Evolutionary conservation across 1,140 invertebrate genomes (phyloP).

Genomic region (Apis cerana): DNA sequence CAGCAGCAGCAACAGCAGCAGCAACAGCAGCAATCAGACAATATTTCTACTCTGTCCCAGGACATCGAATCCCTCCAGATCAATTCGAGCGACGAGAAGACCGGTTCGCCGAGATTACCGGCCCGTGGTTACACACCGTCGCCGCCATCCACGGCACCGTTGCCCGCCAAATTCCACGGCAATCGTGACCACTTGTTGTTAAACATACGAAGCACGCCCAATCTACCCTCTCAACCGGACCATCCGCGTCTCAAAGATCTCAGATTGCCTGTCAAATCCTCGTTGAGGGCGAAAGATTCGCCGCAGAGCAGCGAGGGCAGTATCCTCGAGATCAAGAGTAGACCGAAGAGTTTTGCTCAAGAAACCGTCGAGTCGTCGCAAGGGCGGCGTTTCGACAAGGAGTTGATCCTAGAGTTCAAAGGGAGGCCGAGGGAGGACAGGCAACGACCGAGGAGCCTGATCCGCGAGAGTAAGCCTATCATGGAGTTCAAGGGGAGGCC

Average conservation of each 20-base stretch:
- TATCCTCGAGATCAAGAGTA: conserved; percentile 83
- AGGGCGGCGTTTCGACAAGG: conserved; percentile 81
- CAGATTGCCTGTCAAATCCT: conserved; percentile 84
- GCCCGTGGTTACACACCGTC: conserved; percentile 86
- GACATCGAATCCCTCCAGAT: conserved; percentile 84
- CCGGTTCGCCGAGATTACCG: conserved; percentile 73
- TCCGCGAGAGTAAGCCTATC: conserved; percentile 83
- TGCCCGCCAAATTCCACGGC: conserved; percentile 90
- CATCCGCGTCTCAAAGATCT: conserved; percentile 87
- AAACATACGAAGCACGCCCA: conserved; percentile 89
- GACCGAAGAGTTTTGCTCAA: conserved; percentile 78
- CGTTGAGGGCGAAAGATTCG: conserved; percentile 83
- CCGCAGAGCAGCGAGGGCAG: conserved; percentile 85
- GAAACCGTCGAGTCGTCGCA: conserved; percentile 66
- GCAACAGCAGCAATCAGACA: conserved; percentile 73
- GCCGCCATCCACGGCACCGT: conserved; percentile 89
- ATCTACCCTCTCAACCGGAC: conserved; percentile 86
- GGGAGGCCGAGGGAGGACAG: conserved; percentile 84
- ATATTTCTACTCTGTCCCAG: conserved; percentile 82
- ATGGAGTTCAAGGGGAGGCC: conserved; percentile 87
- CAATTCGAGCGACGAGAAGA: conserved; percentile 83
- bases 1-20: conserved; percentile 81
- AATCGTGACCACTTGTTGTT: conserved; percentile 87
- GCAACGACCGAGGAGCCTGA: conserved; percentile 78
- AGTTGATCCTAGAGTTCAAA: conserved; percentile 86